Conservation (phyloP, 2,113 vertebrate species). For the Callopanchax toddi region DNA sequence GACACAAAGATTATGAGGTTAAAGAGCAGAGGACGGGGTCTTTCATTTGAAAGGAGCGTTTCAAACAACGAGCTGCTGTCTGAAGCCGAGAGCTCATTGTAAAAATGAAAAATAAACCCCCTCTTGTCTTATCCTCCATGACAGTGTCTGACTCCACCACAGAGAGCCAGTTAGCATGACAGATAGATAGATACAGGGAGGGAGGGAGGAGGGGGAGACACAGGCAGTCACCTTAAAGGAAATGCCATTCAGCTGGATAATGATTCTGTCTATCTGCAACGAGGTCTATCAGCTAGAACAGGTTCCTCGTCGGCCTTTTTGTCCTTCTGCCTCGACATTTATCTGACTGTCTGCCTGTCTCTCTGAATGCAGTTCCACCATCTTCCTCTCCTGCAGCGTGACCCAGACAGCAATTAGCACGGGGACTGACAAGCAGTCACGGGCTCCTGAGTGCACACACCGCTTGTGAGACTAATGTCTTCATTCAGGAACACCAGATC, state of each 20-base stretch:
- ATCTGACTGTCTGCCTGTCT: constrained; percentile 19
- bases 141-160: constrained; percentile 18
- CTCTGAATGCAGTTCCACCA: constrained; percentile 21
- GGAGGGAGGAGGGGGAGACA: constrained; percentile 1
- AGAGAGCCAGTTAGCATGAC: constrained; percentile 34
- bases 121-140: constrained; percentile 25
- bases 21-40: constrained; percentile 48
- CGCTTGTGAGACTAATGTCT: constrained; percentile 25
- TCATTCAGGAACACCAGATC: constrained; percentile 12
- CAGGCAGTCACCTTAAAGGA: constrained; percentile 57
- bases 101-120: constrained; percentile 32
- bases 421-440: constrained; percentile 25
- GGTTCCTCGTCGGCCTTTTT: constrained; percentile 14
- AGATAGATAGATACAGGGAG: constrained; percentile 22
- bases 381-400: constrained; percentile 20
- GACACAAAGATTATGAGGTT: constrained; percentile 57
- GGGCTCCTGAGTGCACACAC: constrained; percentile 28
- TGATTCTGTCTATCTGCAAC: constrained; percentile 37
- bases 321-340: constrained; percentile 9
- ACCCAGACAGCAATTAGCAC: constrained; percentile 41
- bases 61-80: constrained; percentile 48
- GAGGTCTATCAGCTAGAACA: constrained; percentile 29
- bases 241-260: constrained; percentile 50
- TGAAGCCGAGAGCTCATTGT: constrained; percentile 31
- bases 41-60: constrained; percentile 44